These are phyloP conservation scores for Lasioglossum baleicum DNA, from an alignment of 1,140 invertebrate genomes.

Conservation along the genomic window DNA sequence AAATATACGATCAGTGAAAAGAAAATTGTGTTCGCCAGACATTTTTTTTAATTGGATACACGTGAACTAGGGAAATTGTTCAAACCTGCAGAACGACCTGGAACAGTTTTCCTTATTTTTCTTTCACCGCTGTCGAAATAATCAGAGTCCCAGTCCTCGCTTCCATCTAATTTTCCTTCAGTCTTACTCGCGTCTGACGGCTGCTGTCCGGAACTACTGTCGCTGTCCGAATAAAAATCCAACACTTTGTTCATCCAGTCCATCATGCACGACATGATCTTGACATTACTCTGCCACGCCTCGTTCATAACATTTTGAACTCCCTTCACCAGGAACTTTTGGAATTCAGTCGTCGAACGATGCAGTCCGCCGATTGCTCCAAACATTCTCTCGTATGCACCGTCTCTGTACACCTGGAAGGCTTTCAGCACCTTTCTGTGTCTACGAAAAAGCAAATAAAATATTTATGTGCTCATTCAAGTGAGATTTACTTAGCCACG, in stretches of 20 bases:
- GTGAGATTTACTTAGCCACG: too few species aligned
- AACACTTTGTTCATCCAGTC: slow-evolving; percentile 43
- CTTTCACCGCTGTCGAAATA: background rate
- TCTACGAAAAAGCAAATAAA: background rate
- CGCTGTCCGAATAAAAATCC: slow-evolving; percentile 19
- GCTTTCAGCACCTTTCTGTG: slow-evolving; percentile 29
- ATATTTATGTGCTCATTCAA: too few species aligned
- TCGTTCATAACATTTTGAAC: slow-evolving; percentile 30
- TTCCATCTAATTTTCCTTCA: background rate
- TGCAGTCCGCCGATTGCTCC: slow-evolving; percentile 40
- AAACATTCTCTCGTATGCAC: slow-evolving; percentile 21
- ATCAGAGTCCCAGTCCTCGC: background rate
- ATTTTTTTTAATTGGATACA: too few species aligned
- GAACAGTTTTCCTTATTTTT: background rate
- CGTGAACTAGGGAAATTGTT: too few species aligned
- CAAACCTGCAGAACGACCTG: background rate
- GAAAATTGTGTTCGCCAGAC: too few species aligned
- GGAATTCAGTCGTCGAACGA: background rate
- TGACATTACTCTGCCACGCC: slow-evolving; percentile 39
- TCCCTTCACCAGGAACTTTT: slow-evolving; percentile 35
- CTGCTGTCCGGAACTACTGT: background rate
- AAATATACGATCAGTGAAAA: too few species aligned
- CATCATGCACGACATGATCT: slow-evolving; percentile 9
- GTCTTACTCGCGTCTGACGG: background rate
- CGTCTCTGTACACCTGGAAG: slow-evolving; percentile 44